These are phyloP conservation scores for Sabatieria punctata DNA, from an alignment of 2,888 invertebrate genomes.

Conservation along the genomic window DNA sequence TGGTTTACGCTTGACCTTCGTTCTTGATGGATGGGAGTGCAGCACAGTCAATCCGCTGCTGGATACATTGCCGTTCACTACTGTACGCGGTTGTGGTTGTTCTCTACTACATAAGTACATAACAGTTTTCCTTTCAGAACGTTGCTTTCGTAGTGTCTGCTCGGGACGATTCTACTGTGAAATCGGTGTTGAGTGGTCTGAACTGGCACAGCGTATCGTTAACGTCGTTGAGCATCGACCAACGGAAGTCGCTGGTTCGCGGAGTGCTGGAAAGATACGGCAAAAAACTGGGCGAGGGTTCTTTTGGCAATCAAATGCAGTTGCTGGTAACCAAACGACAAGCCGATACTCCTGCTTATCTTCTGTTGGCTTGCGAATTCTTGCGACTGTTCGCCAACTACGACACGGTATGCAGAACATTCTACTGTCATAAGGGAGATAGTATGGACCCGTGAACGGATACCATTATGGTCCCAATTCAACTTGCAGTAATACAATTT, in stretches of 20 bases:
- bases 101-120: no score
- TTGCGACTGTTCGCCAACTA: constrained; percentile 33
- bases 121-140: no score
- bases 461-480: no score
- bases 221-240: constrained; percentile 24
- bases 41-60: background rate
- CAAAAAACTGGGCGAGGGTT: constrained; percentile 33
- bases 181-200: background rate
- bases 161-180: background rate
- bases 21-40: no score
- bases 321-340: constrained; percentile 34
- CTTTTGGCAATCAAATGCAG: constrained; percentile 37
- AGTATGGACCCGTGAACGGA: no score
- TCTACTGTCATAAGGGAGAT: background rate
- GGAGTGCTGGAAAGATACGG: constrained; percentile 28
- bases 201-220: background rate
- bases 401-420: constrained; percentile 26
- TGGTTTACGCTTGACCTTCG: no score
- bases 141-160: background rate
- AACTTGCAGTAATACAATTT: no score
- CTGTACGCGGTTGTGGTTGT: background rate
- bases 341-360: constrained; percentile 33
- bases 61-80: background rate
- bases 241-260: constrained; percentile 30
- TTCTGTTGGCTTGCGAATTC: constrained; percentile 36